Base-by-base conservation (phyloP, 2,113 vertebrate species). In the Dendropsophus ebraccatus region DNA sequence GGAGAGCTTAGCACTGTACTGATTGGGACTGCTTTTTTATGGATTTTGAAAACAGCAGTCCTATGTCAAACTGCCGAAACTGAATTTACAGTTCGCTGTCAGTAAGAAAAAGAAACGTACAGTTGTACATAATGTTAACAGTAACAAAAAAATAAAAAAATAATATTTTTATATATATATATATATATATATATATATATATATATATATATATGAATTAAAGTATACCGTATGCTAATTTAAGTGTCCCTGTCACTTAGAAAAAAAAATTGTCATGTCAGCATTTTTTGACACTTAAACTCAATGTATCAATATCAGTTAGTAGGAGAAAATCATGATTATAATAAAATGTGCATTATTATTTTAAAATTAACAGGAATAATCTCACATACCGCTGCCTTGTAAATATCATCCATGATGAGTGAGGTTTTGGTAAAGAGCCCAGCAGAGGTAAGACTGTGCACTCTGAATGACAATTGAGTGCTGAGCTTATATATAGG, bases 371-470 rank as follows among this genome's bases (percentile, higher is more conserved):
- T 0, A 80, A 13, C 12, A 1, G 50, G 11, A 60, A 32, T 45
- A 75, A 32, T 65, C 1, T 60, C 54, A 93, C 95, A 94, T 89
- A 96, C 95, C 90, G 95, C 95, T 85, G 95, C 95, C 87, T 96
- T 96, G 72, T 96, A 96, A 86, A 96, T 96, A 89, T 96, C 95
- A 89, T 96, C 95, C 95, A 96, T 96, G 90, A 87, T 89, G 9
- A 82, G 14, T 75, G 82, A 82, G 47, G 70, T 30, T 30, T 70
- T 3, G 35, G 37, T 30, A 16, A 75, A 67, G 83, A 87, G 86
- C 54, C 0, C 41, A 69, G 23, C 41, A 28, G 79, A 88, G 79
- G 77, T 49, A 76, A 80, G 13, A 49, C n/a, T 78, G 41, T 47
- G 49, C 37, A 60, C 78, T 50, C 17, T 69, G 56, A 70, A 73